A percentile compares a stretch with the other conserved stretches of the same genome.
These are phyloP conservation scores for Pherbina coryleti DNA, from an alignment of 2,888 invertebrate genomes.

Conservation along the genomic window DNA sequence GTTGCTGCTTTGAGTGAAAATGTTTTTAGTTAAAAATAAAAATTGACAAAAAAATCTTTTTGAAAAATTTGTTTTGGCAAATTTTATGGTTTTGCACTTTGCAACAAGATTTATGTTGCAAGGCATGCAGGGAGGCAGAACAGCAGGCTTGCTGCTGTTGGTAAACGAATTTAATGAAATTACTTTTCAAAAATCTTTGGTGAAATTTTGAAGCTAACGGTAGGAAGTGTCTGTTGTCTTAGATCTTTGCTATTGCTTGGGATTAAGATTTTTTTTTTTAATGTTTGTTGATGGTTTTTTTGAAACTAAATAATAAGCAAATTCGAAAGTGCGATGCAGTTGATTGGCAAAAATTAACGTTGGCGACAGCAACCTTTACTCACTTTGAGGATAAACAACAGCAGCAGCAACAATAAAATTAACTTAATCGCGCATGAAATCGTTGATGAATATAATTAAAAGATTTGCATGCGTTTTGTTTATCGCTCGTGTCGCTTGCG, in stretches of 20 bases:
- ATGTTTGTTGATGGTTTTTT: constrained; percentile 24
- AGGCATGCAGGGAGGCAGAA: constrained; percentile 50
- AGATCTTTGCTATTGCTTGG: background rate
- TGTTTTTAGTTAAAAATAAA: constrained; percentile 22
- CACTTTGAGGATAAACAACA: background rate
- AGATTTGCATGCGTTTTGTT: background rate
- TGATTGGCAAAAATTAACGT: background rate
- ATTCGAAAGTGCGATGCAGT: constrained; percentile 29
- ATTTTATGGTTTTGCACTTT: constrained; percentile 43
- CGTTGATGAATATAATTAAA: constrained; percentile 6
- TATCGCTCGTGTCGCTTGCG: too few relatives aligned
- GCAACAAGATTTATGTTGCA: constrained; percentile 60
- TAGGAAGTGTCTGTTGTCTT: constrained; percentile 25
- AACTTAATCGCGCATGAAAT: constrained; percentile 31
- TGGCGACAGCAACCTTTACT: background rate
- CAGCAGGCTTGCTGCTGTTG: background rate
- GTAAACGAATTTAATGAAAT: background rate
- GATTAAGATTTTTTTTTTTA: constrained; percentile 3
- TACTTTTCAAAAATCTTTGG: background rate
- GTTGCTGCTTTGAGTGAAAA: constrained; percentile 1
- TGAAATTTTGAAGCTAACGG: background rate
- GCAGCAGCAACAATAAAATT: constrained; percentile 4
- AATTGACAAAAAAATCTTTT: constrained; percentile 4
- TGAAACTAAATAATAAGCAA: constrained; percentile 26
- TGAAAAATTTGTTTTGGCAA: constrained; percentile 25